phyloP scores from a whole-genome alignment of 2,113 vertebrate species.

The Rhipidura dahli region DNA sequence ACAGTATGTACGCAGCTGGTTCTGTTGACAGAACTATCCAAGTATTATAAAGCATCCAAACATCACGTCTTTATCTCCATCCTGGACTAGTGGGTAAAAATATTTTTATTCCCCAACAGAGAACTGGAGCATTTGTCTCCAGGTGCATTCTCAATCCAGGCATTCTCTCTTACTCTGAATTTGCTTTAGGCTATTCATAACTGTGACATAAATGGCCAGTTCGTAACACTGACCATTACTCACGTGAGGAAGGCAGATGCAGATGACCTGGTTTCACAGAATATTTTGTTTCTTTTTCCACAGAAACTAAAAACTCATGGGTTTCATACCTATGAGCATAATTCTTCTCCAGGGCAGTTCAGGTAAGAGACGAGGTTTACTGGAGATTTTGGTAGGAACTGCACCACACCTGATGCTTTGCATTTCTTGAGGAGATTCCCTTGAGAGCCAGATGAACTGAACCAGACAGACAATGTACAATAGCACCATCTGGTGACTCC shows the following conservation, averaged over 20 bases:
- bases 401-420: neutral
- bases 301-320: neutral
- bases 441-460: neutral
- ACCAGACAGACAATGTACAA: conserved; percentile 40
- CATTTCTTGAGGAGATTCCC: neutral
- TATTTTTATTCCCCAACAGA: conserved; percentile 10
- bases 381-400: neutral
- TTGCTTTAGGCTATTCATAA: neutral
- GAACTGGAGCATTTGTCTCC: neutral
- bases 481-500: conserved; percentile 68
- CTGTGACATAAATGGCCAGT: neutral
- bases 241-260: neutral
- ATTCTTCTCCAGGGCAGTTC: neutral
- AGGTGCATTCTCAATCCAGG: neutral
- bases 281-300: neutral
- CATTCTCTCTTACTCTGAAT: neutral
- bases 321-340: neutral
- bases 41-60: conserved; percentile 37
- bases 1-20: neutral
- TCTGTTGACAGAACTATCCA: conserved; percentile 23
- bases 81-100: conserved; percentile 9
- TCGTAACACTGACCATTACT: neutral
- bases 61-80: conserved; percentile 29
- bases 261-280: neutral
- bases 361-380: neutral